Evolutionary conservation across 2,113 vertebrate genomes (phyloP), one percentile per base, ranked within the genome.

Genomic region (Saguinus imperator): DNA sequence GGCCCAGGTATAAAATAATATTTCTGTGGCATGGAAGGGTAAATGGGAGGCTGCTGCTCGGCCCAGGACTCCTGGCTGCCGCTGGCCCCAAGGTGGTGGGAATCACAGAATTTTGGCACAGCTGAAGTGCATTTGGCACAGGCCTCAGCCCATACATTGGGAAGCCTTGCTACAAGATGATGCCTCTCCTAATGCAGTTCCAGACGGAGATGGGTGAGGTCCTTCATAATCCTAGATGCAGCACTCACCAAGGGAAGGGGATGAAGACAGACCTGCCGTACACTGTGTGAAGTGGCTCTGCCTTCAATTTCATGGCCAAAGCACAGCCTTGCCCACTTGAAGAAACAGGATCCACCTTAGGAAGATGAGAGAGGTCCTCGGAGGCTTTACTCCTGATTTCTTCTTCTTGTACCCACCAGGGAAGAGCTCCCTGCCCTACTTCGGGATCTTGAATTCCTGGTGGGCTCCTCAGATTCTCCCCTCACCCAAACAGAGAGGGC

Each of bases 81-180:
- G 37, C 8, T 43, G n/a, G 14, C 29, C 77, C 43, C 2, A 0
- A 27, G 52, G 37, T 4, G 5, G 10, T 11, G 1, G 40, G 2
- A 1, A 40, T 72, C 11, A 37, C 43, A 29, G 3, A 48, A 29
- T 23, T 18, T 50, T 57, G 48, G 55, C 48, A 48, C 58, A 48
- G 43, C 23, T 20, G 13, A 77, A 40, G 72, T 23, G 32, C 61
- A 6, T 2, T 52, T 64, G 70, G 35, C 45, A 58, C 58, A 11
- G 25, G 43, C 66, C 23, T n/a, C 43, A 32, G 52, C n/a, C 52
- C 40, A 20, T 37, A 21, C 8, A 5, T 35, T n/a, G 84, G 64
- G 58, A 48, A 75, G 29, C 50, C 37, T 55, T 90, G 94, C 43
- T 70, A 20, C 12, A 32, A 32, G 40, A 37, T 3, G 23, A 37